Evolutionary conservation across 2,888 invertebrate genomes (phyloP).

Genomic region (Melanostoma mellinum): DNA sequence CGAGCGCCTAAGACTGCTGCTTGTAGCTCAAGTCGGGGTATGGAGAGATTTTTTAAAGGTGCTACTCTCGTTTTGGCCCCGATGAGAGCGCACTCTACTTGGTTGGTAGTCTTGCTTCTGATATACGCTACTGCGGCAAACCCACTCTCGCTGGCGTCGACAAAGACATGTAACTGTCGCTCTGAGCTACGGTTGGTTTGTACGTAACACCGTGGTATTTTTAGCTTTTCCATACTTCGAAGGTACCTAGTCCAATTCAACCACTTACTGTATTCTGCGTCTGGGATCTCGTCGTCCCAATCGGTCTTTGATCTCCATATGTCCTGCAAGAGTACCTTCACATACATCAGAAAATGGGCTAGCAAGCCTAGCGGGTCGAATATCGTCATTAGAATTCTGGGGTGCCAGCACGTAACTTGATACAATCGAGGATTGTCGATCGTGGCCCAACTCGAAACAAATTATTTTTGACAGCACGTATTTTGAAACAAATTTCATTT

Average conservation of each 20-base stretch:
- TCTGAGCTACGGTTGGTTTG: neutral
- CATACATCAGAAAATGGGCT: neutral
- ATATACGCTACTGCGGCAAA: conserved; percentile 2
- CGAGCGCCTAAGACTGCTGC: neutral
- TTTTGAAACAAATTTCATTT: too few species aligned
- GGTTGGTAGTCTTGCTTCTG: neutral
- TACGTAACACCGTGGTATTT: conserved; percentile 5
- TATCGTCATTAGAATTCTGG: too few species aligned
- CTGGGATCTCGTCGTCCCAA: conserved; percentile 1
- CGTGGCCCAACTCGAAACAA: too few species aligned
- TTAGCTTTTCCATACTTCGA: too few species aligned
- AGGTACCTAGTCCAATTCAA: neutral
- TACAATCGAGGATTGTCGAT: too few species aligned
- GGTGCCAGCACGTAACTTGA: too few species aligned
- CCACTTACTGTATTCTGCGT: neutral
- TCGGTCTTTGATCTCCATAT: neutral
- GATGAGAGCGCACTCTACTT: neutral
- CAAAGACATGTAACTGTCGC: neutral
- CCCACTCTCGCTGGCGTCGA: conserved; percentile 6
- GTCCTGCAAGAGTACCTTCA: conserved; percentile 2
- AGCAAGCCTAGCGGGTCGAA: neutral
- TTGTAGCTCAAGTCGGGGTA: neutral
- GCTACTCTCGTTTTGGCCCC: conserved; percentile 11
- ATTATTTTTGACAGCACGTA: too few species aligned
- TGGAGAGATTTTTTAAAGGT: neutral